These are phyloP conservation scores for Trichomycterus rosablanca DNA, from an alignment of 2,113 vertebrate genomes.

Conservation along the genomic window DNA sequence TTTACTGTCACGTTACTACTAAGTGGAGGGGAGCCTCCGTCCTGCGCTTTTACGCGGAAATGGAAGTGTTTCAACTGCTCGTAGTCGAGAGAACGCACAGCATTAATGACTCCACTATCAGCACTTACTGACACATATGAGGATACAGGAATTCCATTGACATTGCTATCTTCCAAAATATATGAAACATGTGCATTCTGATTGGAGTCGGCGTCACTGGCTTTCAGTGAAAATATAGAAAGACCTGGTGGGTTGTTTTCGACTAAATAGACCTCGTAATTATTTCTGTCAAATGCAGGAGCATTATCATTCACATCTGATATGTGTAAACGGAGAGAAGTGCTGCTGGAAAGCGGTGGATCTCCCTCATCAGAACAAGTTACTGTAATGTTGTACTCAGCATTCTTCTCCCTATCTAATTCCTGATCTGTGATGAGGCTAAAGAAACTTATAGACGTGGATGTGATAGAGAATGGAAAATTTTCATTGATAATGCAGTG, in stretches of 20 bases:
- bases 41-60: slow-evolving; percentile 49
- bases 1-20: slow-evolving; percentile 49
- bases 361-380: slow-evolving; percentile 62
- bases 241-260: slow-evolving; percentile 66
- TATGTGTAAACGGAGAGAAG: slow-evolving; percentile 62
- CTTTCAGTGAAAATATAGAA: slow-evolving; percentile 61
- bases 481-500: slow-evolving; percentile 36
- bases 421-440: slow-evolving; percentile 31
- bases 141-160: slow-evolving; percentile 63
- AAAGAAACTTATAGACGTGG: slow-evolving; percentile 35
- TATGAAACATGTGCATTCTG: slow-evolving; percentile 78
- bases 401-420: slow-evolving; percentile 42
- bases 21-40: slow-evolving; percentile 50
- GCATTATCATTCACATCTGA: slow-evolving; percentile 69
- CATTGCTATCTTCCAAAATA: slow-evolving; percentile 61
- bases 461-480: slow-evolving; percentile 44
- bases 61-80: slow-evolving; percentile 68
- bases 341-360: slow-evolving; percentile 59
- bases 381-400: slow-evolving; percentile 57
- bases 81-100: slow-evolving; percentile 73
- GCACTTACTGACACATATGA: slow-evolving; percentile 76
- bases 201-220: slow-evolving; percentile 58
- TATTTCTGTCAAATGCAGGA: slow-evolving; percentile 64
- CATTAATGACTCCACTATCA: slow-evolving; percentile 72
- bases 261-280: slow-evolving; percentile 57